Conservation (phyloP, 2,797 vertebrate species). For the Chromis chromis region DNA sequence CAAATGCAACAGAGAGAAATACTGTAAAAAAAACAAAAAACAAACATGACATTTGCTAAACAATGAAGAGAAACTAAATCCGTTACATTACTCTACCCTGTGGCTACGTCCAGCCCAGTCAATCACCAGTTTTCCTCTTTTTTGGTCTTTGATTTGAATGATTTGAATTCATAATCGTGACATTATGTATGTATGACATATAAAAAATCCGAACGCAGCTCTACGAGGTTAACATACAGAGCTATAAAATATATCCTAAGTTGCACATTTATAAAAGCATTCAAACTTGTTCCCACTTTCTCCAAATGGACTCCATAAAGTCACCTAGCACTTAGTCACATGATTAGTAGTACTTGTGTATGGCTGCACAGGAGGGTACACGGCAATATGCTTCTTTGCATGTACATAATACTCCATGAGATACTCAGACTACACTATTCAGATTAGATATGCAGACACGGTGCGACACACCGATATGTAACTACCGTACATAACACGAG, state of each 20-base stretch:
- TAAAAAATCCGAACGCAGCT: slow-evolving; percentile 67
- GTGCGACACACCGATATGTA: slow-evolving; percentile 66
- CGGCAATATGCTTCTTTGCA: slow-evolving; percentile 54
- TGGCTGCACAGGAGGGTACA: slow-evolving; percentile 63
- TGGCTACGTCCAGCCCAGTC: slow-evolving; percentile 28
- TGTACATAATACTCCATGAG: slow-evolving; percentile 67
- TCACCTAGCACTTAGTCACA: slow-evolving; percentile 56
- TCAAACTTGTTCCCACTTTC: slow-evolving; percentile 52
- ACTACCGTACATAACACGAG: slow-evolving; percentile 74
- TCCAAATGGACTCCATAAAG: slow-evolving; percentile 42
- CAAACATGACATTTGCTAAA: slow-evolving; percentile 39
- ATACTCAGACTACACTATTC: slow-evolving; percentile 70
- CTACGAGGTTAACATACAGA: slow-evolving; percentile 65
- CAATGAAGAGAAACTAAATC: slow-evolving; percentile 47
- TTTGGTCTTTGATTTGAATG: slow-evolving; percentile 65
- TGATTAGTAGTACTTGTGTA: slow-evolving; percentile 55
- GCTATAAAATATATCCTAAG: slow-evolving; percentile 72
- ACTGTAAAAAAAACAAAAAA: slow-evolving; percentile 31
- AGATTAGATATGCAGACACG: slow-evolving; percentile 67
- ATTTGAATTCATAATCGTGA: slow-evolving; percentile 33
- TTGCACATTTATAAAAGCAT: slow-evolving; percentile 74
- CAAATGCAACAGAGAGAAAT: slow-evolving; percentile 20
- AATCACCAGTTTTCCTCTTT: slow-evolving; percentile 11
- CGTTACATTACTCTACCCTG: slow-evolving; percentile 34
- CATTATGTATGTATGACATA: slow-evolving; percentile 35